These are phyloP conservation scores for Gnathonemus longibarbis DNA, from an alignment of 2,113 vertebrate species.

Conservation along the genomic window DNA sequence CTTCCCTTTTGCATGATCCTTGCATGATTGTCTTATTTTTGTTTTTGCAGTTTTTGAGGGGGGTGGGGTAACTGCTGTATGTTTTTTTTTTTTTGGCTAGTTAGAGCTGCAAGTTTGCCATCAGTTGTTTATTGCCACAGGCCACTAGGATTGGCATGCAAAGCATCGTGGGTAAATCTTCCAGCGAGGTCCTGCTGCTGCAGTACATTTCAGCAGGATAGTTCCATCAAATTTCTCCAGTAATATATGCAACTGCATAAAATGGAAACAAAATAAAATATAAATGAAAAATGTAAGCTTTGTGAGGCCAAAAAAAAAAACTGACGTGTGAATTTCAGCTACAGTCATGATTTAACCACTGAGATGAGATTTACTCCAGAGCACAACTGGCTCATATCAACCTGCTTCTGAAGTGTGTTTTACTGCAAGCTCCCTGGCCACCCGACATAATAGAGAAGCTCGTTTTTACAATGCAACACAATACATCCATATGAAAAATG, in stretches of 20 bases:
- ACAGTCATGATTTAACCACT: neutral
- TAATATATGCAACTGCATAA: neutral
- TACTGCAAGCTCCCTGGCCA: no score
- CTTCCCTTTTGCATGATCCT: neutral
- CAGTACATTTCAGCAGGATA: neutral
- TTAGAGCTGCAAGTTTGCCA: neutral
- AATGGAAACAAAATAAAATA: neutral
- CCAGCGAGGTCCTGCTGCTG: neutral
- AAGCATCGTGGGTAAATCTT: neutral
- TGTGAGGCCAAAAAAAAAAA: neutral
- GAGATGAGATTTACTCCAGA: neutral
- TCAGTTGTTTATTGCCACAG: neutral
- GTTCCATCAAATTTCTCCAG: neutral
- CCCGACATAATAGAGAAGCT: neutral
- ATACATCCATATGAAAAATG: neutral
- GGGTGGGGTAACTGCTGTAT: neutral
- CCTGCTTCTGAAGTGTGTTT: no score
- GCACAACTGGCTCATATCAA: neutral
- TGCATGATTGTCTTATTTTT: neutral
- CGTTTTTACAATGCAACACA: neutral
- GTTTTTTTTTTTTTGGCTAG: neutral
- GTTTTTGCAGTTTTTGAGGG: neutral
- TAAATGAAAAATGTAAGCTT: neutral
- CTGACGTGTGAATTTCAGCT: neutral
- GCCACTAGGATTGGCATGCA: neutral